These are phyloP conservation scores for Aphis gossypii DNA, from an alignment of 1,140 invertebrate genomes.

Conservation along the genomic window DNA sequence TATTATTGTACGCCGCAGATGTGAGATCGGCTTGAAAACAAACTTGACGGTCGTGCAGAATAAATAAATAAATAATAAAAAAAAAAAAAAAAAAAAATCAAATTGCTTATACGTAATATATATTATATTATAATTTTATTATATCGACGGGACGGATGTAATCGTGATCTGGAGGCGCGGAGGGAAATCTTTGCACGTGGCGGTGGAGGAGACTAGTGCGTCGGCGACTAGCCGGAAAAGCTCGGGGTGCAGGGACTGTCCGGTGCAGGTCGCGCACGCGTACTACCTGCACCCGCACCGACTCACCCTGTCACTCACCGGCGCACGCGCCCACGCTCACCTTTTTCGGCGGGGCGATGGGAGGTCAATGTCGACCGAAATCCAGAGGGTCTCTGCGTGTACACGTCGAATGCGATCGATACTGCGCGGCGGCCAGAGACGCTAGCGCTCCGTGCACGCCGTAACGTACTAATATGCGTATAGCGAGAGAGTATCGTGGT, in stretches of 20 bases:
- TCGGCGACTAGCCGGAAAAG: neutral
- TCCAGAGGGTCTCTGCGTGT: neutral
- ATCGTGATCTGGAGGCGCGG: too few relatives aligned
- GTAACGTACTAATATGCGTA: neutral
- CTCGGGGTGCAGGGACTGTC: neutral
- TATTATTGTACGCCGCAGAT: neutral
- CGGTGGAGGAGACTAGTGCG: neutral
- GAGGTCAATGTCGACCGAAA: conserved; percentile 46
- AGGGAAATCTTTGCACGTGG: neutral
- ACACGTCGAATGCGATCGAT: conserved; percentile 37
- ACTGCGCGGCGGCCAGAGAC: conserved; percentile 22
- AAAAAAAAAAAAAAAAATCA: neutral
- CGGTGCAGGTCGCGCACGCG: conserved; percentile 31
- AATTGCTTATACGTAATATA: neutral
- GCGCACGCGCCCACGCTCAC: neutral
- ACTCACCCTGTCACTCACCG: neutral
- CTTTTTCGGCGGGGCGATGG: conserved; percentile 8
- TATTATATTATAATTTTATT: neutral
- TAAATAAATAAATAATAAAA: neutral
- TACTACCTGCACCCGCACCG: neutral
- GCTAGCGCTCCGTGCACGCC: conserved; percentile 16
- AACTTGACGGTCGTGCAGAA: neutral
- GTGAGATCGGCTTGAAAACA: neutral
- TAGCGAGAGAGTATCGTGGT: too few relatives aligned
- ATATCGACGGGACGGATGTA: neutral